Evolutionary conservation across 2,888 invertebrate species (phyloP).

Genomic region (Trichopoda pennipes): DNA sequence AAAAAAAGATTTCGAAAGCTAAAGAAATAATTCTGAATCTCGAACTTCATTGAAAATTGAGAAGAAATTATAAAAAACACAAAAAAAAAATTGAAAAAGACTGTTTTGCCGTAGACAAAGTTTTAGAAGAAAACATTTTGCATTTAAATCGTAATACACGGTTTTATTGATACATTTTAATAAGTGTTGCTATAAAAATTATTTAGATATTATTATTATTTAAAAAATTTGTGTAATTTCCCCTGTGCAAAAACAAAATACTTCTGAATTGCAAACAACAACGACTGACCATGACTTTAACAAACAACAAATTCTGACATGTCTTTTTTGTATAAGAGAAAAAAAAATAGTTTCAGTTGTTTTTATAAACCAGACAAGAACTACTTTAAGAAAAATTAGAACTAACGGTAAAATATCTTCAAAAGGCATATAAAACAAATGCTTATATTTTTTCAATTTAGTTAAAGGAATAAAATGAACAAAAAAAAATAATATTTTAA

Average conservation of each 20-base stretch:
- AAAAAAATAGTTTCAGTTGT: constrained; percentile 10
- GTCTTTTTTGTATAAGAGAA: neutral
- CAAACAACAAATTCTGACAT: constrained; percentile 10
- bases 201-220: too few relatives aligned
- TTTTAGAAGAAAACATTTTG: too few relatives aligned
- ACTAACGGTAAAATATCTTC: constrained; percentile 47
- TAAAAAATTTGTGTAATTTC: neutral
- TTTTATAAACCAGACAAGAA: constrained; percentile 31
- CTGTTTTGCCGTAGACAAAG: too few relatives aligned
- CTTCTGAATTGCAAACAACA: neutral
- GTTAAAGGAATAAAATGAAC: neutral
- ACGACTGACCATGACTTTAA: neutral
- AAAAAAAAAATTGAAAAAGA: too few relatives aligned
- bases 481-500: neutral
- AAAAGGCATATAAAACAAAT: neutral
- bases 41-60: too few relatives aligned
- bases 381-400: constrained; percentile 51
- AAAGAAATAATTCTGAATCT: too few relatives aligned
- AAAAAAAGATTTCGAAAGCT: too few relatives aligned
- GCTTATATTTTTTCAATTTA: neutral
- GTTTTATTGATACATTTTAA: too few relatives aligned
- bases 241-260: neutral
- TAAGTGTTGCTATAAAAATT: too few relatives aligned
- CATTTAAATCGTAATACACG: too few relatives aligned
- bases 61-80: too few relatives aligned